Conservation (phyloP, 1,140 invertebrate species). For the Drosophila subpulchrella region DNA sequence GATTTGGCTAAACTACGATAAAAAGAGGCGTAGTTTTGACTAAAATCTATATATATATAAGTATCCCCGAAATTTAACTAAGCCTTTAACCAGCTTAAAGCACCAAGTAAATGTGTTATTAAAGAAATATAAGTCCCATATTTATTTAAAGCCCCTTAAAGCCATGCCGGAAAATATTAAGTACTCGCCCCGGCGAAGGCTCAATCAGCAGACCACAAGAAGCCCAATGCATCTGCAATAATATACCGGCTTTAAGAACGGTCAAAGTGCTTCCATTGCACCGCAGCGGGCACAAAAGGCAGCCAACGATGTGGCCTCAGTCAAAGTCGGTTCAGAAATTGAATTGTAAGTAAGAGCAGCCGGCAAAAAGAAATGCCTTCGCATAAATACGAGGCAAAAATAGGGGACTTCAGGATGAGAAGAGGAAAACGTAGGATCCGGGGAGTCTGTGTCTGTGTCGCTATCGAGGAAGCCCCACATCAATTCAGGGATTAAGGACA, state of each 20-base stretch:
- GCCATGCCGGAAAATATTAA: neutral
- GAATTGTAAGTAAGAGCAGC: conserved; percentile 77
- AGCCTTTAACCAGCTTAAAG: neutral
- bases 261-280: conserved; percentile 40
- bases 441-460: conserved; percentile 35
- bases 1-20: too few species aligned
- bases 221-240: conserved; percentile 29
- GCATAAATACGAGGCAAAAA: conserved; percentile 70
- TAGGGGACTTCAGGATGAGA: conserved; percentile 24
- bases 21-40: too few species aligned
- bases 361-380: conserved; percentile 62
- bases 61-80: neutral
- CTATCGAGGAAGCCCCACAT: conserved; percentile 71
- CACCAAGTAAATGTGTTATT: too few species aligned
- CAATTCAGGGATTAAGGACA: conserved; percentile 83
- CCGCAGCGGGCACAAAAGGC: conserved; percentile 28
- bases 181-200: conserved; percentile 8
- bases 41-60: too few species aligned
- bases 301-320: conserved; percentile 55
- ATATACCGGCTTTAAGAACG: conserved; percentile 32
- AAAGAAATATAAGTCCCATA: neutral
- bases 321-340: conserved; percentile 62
- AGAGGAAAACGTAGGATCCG: neutral
- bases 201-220: neutral
- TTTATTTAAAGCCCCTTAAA: neutral